A percentile compares a stretch with the other conserved stretches of the same genome.
These are phyloP conservation scores for Sinohyriopsis cumingii DNA, from an alignment of 2,888 invertebrate species.

Conservation along the genomic window DNA sequence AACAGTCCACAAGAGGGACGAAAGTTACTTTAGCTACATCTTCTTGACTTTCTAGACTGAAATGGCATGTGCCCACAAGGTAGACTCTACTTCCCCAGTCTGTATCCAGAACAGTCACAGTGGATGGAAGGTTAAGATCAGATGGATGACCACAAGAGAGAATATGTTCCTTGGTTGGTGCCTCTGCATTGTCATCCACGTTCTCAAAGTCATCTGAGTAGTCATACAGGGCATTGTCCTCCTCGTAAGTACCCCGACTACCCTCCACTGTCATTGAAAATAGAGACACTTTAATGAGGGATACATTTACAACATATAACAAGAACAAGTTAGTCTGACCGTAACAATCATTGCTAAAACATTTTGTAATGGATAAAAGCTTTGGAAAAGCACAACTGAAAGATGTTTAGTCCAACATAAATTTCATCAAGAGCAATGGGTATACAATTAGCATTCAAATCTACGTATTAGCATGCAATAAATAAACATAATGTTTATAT, in stretches of 20 bases:
- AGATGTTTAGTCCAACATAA: too few relatives aligned
- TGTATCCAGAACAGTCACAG: conserved; percentile 85
- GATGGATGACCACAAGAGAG: neutral
- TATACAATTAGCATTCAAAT: too few relatives aligned
- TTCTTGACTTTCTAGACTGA: conserved; percentile 94
- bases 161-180: conserved; percentile 33
- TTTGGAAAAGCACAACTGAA: too few relatives aligned
- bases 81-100: conserved; percentile 90
- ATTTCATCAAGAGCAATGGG: too few relatives aligned
- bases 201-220: conserved; percentile 48
- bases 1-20: too few relatives aligned
- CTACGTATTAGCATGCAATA: too few relatives aligned
- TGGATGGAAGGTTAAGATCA: conserved; percentile 74
- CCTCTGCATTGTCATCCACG: conserved; percentile 52
- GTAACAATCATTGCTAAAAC: too few relatives aligned
- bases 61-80: conserved; percentile 98
- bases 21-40: conserved; percentile 84
- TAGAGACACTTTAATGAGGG: too few relatives aligned
- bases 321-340: too few relatives aligned
- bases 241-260: conserved; percentile 16
- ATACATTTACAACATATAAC: too few relatives aligned
- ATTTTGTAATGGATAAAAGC: too few relatives aligned
- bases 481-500: too few relatives aligned
- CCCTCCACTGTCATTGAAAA: neutral
- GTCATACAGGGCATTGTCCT: conserved; percentile 20